These are phyloP conservation scores for Pammene fasciana DNA, from an alignment of 2,888 invertebrate genomes.

Conservation along the genomic window DNA sequence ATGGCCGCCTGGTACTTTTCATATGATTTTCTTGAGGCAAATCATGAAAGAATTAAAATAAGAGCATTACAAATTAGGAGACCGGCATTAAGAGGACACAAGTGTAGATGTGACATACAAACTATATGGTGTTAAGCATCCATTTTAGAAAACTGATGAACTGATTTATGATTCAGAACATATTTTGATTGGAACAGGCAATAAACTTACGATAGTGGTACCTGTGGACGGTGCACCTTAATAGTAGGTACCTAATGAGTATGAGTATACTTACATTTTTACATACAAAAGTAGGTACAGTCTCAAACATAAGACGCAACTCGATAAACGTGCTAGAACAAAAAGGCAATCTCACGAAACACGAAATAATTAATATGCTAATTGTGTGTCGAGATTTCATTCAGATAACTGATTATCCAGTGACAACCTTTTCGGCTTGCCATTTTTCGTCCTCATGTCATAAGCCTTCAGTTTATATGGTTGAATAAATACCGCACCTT, in stretches of 20 bases:
- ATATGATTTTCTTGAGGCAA: constrained; percentile 6
- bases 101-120: too few relatives aligned
- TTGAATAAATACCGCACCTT: constrained; percentile 45
- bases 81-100: too few relatives aligned
- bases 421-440: constrained; percentile 58
- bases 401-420: constrained; percentile 62
- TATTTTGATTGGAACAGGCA: too few relatives aligned
- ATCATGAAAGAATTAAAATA: background rate
- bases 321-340: constrained; percentile 32
- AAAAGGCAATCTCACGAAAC: constrained; percentile 55
- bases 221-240: too few relatives aligned
- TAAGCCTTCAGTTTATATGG: constrained; percentile 56
- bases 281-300: too few relatives aligned
- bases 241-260: too few relatives aligned
- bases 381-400: constrained; percentile 68
- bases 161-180: too few relatives aligned
- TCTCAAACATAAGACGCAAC: constrained; percentile 18
- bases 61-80: too few relatives aligned
- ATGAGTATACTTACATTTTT: too few relatives aligned
- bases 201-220: too few relatives aligned
- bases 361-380: constrained; percentile 75
- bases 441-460: constrained; percentile 55
- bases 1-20: constrained; percentile 35
- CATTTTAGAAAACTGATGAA: too few relatives aligned
- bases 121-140: too few relatives aligned